phyloP scores from a whole-genome alignment of 2,888 invertebrate species.

The Drosophila ezoana region DNA sequence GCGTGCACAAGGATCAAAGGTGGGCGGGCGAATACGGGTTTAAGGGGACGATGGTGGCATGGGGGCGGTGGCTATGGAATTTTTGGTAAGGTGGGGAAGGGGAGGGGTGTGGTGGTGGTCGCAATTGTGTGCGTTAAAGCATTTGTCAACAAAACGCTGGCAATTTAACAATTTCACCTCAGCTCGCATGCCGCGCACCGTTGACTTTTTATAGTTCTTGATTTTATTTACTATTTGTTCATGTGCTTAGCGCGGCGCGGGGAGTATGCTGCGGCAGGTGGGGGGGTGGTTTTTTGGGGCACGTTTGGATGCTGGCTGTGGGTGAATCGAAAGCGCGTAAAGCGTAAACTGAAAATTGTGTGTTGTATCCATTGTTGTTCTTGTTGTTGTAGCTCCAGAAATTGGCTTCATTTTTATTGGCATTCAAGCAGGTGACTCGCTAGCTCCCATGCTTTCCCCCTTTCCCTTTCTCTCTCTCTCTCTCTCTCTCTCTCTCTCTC shows the following conservation, averaged over 20 bases:
- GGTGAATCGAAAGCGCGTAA: constrained; percentile 53
- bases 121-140: constrained; percentile 39
- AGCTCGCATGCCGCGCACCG: neutral
- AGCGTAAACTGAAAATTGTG: constrained; percentile 74
- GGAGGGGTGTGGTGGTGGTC: neutral
- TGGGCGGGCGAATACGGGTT: constrained; percentile 8
- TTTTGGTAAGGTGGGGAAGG: no score
- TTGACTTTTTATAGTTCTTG: constrained; percentile 68
- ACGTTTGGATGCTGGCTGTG: neutral
- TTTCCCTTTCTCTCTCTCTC: neutral
- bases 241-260: constrained; percentile 28
- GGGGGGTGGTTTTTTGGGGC: neutral
- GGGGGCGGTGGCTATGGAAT: neutral
- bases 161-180: constrained; percentile 52
- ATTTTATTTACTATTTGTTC: constrained; percentile 76
- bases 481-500: neutral
- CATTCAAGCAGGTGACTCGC: constrained; percentile 47
- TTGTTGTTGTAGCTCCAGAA: constrained; percentile 50
- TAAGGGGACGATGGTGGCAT: neutral
- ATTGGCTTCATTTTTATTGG: constrained; percentile 78
- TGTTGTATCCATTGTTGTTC: constrained; percentile 4
- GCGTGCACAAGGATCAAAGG: constrained; percentile 4
- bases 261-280: neutral
- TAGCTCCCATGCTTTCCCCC: neutral
- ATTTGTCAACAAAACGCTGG: constrained; percentile 73